Base-by-base conservation (phyloP, 2,888 invertebrate genomes). In the Netelia fuscicornis region DNA sequence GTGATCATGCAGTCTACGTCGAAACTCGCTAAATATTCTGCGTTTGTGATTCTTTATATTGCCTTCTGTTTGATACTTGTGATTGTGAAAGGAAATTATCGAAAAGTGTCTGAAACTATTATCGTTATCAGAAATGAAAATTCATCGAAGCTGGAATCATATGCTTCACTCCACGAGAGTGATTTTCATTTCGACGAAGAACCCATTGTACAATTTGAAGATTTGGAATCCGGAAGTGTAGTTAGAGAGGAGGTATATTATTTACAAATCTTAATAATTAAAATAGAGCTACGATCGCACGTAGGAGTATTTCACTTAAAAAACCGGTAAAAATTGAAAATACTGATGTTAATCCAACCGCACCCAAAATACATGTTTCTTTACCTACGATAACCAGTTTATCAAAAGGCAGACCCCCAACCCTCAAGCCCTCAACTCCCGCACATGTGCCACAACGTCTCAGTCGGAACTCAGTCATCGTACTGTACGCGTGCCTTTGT, bases 1-100 rank as follows among this genome's bases (percentile, higher is more conserved):
- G 2, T 23, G 72, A 86, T 25, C 11, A 88, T 88, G 92, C 84
- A 62, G 70, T 58, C 86, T 17, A 89, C 80, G 78, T 71, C 54
- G 37, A 85, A 87, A 52, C 87, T 87, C 67, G n/a, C 87, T 10
- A 91, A 89, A 87, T 89, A 81, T 48, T 60, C 48, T n/a, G 65
- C 88, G 3, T 84, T 83, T 25, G 70, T 85, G 10, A 48, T 87
- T 67, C 64, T 89, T 9, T 90, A 88, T 48, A 62, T 85, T 0
- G 54, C 54, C 9, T 8, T 85, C 62, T 88, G 85, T 68, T 65
- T 56, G 11, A 6, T 86, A 20, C 48, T 85, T 37, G 17, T 80
- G 1, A 3, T 67, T n/a, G 37, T 37, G 5, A 52, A 13, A 54
- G 82, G 5, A 2, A 44, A 81, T 58, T 23, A 64, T 52, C 9